Evolutionary conservation across 2,888 invertebrate genomes (phyloP).

Genomic region (Drosophila atripex): DNA sequence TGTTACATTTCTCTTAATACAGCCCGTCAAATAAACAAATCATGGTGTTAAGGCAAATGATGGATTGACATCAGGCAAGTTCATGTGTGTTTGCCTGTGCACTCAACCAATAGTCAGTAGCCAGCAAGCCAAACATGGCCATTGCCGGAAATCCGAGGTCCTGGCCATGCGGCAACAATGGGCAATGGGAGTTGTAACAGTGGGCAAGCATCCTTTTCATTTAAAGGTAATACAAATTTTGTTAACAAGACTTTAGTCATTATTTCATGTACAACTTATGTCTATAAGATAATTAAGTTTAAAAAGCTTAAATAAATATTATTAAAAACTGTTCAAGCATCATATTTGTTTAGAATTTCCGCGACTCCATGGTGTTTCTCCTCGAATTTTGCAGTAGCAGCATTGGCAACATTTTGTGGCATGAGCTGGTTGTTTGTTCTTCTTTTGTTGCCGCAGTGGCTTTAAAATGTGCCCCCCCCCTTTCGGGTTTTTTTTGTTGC

Average conservation of each 20-base stretch:
- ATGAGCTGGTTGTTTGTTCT: constrained; percentile 36
- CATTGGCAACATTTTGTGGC: constrained; percentile 33
- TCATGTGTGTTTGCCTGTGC: constrained; percentile 18
- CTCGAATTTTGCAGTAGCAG: constrained; percentile 25
- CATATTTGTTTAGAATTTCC: not conserved
- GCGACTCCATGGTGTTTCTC: constrained; percentile 38
- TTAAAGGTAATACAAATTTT: too few relatives aligned
- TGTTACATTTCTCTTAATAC: constrained; percentile 52
- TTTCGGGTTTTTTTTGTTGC: constrained; percentile 12
- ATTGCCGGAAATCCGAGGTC: constrained; percentile 57
- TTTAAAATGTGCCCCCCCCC: constrained; percentile 61
- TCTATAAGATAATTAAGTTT: not conserved
- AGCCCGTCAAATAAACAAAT: constrained; percentile 63
- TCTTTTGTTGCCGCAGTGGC: constrained; percentile 75
- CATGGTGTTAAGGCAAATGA: constrained; percentile 70
- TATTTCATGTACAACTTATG: too few relatives aligned
- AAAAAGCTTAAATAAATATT: too few relatives aligned
- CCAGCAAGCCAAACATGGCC: constrained; percentile 49
- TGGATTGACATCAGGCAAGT: constrained; percentile 59
- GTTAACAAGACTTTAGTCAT: too few relatives aligned
- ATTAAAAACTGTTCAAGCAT: not conserved
- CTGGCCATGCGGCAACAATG: constrained; percentile 58
- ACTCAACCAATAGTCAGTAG: constrained; percentile 40
- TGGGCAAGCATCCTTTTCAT: not conserved
- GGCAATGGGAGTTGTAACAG: constrained; percentile 22